Percentiles rank a stretch among this genome's conserved stretches.
Evolutionary conservation across 2,113 vertebrate genomes (phyloP).

Genomic region (Anolis sagrei): DNA sequence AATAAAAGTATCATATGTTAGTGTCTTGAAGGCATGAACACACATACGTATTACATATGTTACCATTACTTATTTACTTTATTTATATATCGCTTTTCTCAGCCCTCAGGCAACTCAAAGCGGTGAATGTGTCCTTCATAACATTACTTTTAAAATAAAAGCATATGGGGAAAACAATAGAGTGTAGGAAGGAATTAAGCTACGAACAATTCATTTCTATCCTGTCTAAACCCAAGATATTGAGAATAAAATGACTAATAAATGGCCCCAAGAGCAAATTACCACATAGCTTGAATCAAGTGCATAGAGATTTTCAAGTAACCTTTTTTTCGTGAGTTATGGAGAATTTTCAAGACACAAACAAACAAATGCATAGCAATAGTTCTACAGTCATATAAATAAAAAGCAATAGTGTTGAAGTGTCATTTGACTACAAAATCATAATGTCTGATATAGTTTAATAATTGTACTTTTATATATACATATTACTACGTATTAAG

Average conservation of each 20-base stretch:
- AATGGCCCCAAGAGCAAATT: too few relatives aligned
- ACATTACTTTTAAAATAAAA: constrained; percentile 12
- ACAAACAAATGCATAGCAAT: neutral
- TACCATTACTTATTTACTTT: too few relatives aligned
- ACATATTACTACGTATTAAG: neutral
- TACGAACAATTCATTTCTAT: neutral
- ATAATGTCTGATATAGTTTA: neutral
- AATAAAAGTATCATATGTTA: neutral
- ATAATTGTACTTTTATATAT: neutral
- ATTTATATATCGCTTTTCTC: too few relatives aligned
- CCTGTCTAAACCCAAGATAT: too few relatives aligned
- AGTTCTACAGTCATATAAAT: neutral
- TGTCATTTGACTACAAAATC: neutral
- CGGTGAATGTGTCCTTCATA: too few relatives aligned
- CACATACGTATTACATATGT: too few relatives aligned
- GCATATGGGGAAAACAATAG: neutral
- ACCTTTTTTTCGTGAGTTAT: neutral
- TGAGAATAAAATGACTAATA: too few relatives aligned
- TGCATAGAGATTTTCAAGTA: too few relatives aligned
- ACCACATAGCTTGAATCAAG: too few relatives aligned
- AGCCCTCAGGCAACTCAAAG: too few relatives aligned
- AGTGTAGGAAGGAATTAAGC: neutral
- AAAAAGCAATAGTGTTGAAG: neutral
- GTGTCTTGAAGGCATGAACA: too few relatives aligned
- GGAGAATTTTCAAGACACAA: neutral